Evolutionary conservation across 2,113 vertebrate species (phyloP), one percentile per base, ranked within the genome.

Genomic region (Leucoraja erinaceus): DNA sequence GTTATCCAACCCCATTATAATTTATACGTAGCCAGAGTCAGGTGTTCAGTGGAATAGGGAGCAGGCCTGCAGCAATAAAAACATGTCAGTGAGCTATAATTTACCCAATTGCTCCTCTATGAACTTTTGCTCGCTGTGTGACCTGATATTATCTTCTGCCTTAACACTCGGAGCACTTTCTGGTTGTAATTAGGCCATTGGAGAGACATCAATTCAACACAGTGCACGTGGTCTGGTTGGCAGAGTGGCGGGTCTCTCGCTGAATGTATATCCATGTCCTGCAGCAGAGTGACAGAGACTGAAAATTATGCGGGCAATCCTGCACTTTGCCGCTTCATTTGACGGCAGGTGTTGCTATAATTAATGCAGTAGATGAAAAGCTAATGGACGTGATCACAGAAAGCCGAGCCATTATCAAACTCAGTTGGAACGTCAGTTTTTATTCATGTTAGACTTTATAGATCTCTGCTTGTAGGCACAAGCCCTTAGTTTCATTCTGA

Each of bases 141-240:
- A 96, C 95, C 96, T 95, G 95, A 96, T 96, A 94, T 94, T 96
- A 96, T 96, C 95, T 95, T 94, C 94, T 93, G 94, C 94, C 95
- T 96, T 95, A 94, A 94, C 94, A 95, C 95, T 95, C 93, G 90
- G 93, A 93, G 93, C 93, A 93, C 94, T 95, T 95, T 95, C 95
- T 95, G 95, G 94, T 95, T 95, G 95, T 95, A 95, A 96, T 96
- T 96, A 96, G 95, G 95, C 94, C 95, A 93, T 95, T 94, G 95
- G 95, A 94, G 94, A 93, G 94, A 93, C 94, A 93, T 95, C 94
- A 95, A 94, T 95, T 95, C 94, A 95, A 94, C 93, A 79, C 93
- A 93, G 92, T 93, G 93, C 94, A 94, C 94, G 93, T 93, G 93
- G 90, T 93, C 92, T 94, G 93, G 93, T 94, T 94, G 93, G 88